Percentiles rank a stretch among this genome's conserved stretches.
Conservation (phyloP, 2,113 vertebrate genomes). For the Hyla sarda region DNA sequence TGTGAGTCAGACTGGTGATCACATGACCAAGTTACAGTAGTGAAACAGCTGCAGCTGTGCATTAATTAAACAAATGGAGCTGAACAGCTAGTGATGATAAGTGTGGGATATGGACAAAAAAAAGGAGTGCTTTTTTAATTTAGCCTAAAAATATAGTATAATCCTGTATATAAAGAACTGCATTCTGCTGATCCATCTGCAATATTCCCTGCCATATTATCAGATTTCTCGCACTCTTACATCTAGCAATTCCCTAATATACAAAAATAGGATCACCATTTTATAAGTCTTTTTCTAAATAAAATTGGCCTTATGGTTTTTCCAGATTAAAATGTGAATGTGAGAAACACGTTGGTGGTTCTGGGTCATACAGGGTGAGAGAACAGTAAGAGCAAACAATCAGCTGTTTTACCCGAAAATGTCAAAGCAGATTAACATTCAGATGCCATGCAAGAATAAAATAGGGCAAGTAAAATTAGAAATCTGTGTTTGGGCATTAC, state of each 20-base stretch:
- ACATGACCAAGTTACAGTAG: no score
- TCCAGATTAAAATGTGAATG: not conserved
- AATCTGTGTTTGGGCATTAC: not conserved
- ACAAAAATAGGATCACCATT: not conserved
- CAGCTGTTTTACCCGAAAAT: slow-evolving; percentile 23
- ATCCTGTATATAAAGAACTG: no score
- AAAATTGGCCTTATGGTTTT: not conserved
- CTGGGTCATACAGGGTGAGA: not conserved
- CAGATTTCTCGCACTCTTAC: no score
- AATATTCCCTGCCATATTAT: no score
- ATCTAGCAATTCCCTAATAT: not conserved
- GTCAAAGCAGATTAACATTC: slow-evolving; percentile 45
- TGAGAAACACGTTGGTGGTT: not conserved
- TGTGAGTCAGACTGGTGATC: no score
- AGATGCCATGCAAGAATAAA: slow-evolving; percentile 3
- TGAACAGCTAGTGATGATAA: no score
- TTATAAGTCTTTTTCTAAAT: not conserved
- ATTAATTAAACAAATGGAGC: no score
- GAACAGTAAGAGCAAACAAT: not conserved
- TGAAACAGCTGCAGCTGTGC: no score
- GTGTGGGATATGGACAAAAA: no score
- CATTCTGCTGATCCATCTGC: no score
- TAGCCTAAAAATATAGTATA: no score
- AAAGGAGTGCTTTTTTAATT: no score
- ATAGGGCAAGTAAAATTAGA: slow-evolving; percentile 51